Percentiles rank a stretch among this genome's conserved stretches.
Evolutionary conservation across 2,888 invertebrate genomes (phyloP).

Genomic region (Drosophila percnosoma): DNA sequence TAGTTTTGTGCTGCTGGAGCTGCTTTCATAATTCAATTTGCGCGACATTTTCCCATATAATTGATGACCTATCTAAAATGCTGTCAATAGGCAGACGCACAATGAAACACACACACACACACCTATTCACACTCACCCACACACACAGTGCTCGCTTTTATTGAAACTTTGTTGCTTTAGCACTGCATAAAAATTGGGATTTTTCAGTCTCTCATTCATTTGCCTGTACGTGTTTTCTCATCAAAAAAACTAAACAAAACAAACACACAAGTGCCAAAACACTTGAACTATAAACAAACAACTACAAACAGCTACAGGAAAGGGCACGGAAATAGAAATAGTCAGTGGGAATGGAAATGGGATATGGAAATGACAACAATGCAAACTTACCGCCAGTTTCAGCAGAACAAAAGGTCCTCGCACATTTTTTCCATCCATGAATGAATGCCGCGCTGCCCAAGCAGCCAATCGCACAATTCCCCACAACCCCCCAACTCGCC

Average conservation of each 20-base stretch:
- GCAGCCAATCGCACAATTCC: conserved; percentile 3
- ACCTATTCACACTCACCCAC: background rate
- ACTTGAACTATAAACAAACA: conserved; percentile 75
- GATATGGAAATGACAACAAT: conserved; percentile 68
- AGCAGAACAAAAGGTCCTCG: conserved; percentile 57
- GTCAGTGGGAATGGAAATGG: conserved; percentile 36
- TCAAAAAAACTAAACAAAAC: conserved; percentile 69
- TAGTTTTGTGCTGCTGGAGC: conserved; percentile 15
- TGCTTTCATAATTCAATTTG: conserved; percentile 67
- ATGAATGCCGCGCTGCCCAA: conserved; percentile 26
- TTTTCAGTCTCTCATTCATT: conserved; percentile 9
- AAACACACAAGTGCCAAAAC: conserved; percentile 62
- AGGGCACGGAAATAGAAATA: conserved; percentile 30
- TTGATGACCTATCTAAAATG: conserved; percentile 33
- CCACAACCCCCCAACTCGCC: background rate
- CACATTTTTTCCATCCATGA: conserved; percentile 52
- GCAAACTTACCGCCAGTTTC: conserved; percentile 54
- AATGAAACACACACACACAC: background rate
- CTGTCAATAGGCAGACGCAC: conserved; percentile 40
- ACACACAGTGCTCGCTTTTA: background rate
- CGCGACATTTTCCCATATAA: conserved; percentile 62
- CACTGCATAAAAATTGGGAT: conserved; percentile 25
- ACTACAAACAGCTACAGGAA: conserved; percentile 51
- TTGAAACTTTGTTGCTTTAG: conserved; percentile 9
- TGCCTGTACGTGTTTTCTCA: conserved; percentile 57